A percentile compares a stretch with the other conserved stretches of the same genome.
phyloP scores from a whole-genome alignment of 2,113 vertebrate species.

The Barbus barbus region DNA sequence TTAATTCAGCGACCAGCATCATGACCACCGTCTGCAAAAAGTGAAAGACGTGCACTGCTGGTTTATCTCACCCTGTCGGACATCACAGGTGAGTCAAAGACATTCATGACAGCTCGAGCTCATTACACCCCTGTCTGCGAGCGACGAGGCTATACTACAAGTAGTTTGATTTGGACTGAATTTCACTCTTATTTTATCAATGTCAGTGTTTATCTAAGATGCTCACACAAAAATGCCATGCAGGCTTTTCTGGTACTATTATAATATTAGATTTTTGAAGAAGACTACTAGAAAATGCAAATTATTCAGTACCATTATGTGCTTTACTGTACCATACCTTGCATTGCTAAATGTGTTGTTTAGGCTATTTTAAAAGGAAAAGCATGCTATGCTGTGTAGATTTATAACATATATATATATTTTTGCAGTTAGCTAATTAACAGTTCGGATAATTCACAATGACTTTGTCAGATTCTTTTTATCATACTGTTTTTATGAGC shows the following conservation, averaged over 20 bases:
- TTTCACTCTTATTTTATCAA: not conserved
- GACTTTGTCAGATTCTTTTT: not conserved
- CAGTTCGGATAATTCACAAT: not conserved
- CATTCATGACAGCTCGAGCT: not conserved
- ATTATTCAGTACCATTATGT: not conserved
- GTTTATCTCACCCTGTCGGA: conserved; percentile 1
- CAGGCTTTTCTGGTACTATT: not conserved
- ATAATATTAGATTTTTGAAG: not conserved
- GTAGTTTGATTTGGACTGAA: not conserved
- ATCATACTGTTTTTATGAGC: not conserved
- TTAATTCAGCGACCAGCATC: conserved; percentile 6
- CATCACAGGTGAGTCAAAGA: conserved; percentile 37
- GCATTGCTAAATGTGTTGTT: not conserved
- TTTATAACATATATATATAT: not conserved
- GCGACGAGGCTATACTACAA: not conserved
- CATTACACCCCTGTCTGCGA: not conserved
- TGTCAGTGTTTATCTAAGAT: not conserved
- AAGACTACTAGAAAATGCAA: not conserved
- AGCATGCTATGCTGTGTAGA: not conserved
- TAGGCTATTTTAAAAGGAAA: not conserved
- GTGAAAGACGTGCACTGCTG: conserved; percentile 18
- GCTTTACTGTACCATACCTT: not conserved
- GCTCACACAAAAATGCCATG: not conserved
- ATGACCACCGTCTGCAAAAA: conserved; percentile 17
- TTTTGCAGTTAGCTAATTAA: no score